Evolutionary conservation across 2,113 vertebrate species (phyloP).

Genomic region (Ciconia boyciana): DNA sequence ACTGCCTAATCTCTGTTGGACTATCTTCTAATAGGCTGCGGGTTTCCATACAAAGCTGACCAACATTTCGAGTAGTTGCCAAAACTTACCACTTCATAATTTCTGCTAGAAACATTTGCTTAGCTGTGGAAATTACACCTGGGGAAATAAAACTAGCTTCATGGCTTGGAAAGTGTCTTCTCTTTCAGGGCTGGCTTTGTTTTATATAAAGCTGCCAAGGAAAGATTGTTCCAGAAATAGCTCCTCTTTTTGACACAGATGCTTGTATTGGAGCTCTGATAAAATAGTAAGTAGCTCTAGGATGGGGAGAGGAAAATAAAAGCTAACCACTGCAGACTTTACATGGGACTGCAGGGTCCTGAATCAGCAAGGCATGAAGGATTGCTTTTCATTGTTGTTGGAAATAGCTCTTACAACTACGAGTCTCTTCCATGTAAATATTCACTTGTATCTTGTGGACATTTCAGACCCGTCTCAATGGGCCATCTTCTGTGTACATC

Average conservation of each 20-base stretch:
- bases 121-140: not conserved
- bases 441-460: accelerated
- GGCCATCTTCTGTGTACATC: not conserved
- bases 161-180: not conserved
- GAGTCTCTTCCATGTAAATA: not conserved
- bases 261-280: not conserved
- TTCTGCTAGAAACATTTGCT: not conserved
- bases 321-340: not conserved
- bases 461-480: not conserved
- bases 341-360: not conserved
- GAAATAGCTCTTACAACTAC: not conserved
- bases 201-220: not conserved
- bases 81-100: not conserved
- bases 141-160: not conserved
- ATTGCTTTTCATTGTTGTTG: not conserved
- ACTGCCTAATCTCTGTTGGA: not conserved
- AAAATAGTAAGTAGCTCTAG: not conserved
- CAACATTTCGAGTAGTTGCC: not conserved
- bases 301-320: not conserved
- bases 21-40: not conserved
- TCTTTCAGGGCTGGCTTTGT: not conserved
- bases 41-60: not conserved
- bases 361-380: not conserved
- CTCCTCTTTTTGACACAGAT: not conserved
- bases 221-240: not conserved